Base-by-base conservation (phyloP, 2,797 vertebrate genomes). In the Steatocranus sp. region DNA sequence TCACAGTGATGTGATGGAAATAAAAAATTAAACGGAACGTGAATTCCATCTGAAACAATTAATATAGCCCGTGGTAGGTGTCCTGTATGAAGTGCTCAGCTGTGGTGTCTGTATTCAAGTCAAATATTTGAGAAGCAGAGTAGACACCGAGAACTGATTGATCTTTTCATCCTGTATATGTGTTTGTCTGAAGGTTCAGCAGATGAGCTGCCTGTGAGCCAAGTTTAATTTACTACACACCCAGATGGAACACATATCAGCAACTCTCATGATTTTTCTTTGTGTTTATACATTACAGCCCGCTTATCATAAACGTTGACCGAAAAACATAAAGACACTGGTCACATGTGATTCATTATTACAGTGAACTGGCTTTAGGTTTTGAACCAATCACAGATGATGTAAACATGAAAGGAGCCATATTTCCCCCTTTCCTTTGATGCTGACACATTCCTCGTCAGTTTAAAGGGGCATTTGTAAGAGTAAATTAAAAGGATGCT, bases 391-490 rank as follows among this genome's bases (percentile, higher is more conserved):
- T 75, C 79, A 82, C 58, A 76, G 75, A 83, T 63, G 63, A 81
- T 7, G 5, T 17, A 74, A 77, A 76, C 32, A 4, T 82, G 5
- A 82, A 84, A 83, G 53, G 75, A 77, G 6, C 56, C 73, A 36
- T 30, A 82, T 79, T 34, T 75, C 6, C 30, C 7, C 8, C 34
- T 63, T 43, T 46, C 38, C 48, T 49, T 81, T 49, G 95, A 97
- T 95, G 91, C 95, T 95, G 94, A 96, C 96, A 82, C 96, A 94
- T 93, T 97, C 95, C 89, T 96, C 15, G 1, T 58, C 93, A 90
- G 95, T 92, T 86, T 20, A 83, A 36, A 48, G 20, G 6, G n/a
- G 30, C 15, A 34, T 66, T 76, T 15, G 5, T 49, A 53, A 41
- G 49, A 38, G 5, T 41, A 38, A 34, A 50, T 68, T 8, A 12